These are phyloP conservation scores for Micronycteris hirsuta DNA, from an alignment of 2,113 vertebrate genomes.

Conservation along the genomic window DNA sequence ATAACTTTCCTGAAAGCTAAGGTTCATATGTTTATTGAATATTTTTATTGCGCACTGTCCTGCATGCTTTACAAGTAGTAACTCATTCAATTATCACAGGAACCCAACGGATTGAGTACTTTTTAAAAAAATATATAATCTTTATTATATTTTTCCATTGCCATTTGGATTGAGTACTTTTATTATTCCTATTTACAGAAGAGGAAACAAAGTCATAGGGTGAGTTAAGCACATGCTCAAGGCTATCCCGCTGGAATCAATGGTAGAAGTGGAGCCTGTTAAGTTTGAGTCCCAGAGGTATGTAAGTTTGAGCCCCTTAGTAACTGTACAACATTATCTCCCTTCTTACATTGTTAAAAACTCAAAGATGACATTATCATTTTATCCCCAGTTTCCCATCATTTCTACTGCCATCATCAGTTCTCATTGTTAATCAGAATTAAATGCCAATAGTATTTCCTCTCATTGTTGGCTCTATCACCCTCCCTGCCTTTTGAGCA, in stretches of 20 bases:
- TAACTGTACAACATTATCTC: not conserved
- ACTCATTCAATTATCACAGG: not conserved
- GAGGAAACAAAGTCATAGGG: not conserved
- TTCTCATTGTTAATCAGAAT: not conserved
- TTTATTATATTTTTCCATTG: no score
- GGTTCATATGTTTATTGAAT: not conserved
- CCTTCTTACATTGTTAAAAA: not conserved
- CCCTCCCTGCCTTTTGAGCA: constrained; percentile 7
- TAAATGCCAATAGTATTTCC: not conserved
- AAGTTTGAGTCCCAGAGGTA: not conserved
- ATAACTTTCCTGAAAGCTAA: not conserved
- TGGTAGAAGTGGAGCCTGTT: not conserved
- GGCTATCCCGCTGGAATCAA: not conserved
- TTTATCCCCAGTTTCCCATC: not conserved
- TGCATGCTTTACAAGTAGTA: not conserved
- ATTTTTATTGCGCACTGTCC: not conserved
- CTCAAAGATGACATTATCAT: not conserved
- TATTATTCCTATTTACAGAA: not conserved
- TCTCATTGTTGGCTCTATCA: not conserved
- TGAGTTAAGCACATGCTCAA: not conserved
- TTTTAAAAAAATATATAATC: not conserved
- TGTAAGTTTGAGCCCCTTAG: no score
- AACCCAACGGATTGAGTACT: not conserved
- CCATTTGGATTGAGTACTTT: not conserved
- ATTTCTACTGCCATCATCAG: not conserved